These are phyloP conservation scores for Buceros bicornis DNA, from an alignment of 2,797 vertebrate genomes.

Conservation along the genomic window DNA sequence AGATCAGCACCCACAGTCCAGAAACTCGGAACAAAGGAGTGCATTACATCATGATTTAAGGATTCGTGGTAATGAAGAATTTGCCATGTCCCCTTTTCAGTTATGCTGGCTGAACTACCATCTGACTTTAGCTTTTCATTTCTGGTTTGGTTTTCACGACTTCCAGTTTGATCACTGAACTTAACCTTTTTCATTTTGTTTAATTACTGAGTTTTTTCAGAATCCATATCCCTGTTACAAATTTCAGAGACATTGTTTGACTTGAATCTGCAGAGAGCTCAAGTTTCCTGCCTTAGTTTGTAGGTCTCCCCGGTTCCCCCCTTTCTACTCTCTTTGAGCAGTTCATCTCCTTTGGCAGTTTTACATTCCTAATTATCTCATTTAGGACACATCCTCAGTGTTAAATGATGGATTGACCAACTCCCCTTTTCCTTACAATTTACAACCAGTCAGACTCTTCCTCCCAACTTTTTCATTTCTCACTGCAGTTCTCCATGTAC, in stretches of 20 bases:
- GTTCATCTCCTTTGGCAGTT: neutral
- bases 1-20: neutral
- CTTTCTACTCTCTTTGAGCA: neutral
- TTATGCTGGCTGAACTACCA: neutral
- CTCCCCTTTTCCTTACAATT: neutral
- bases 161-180: neutral
- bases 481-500: neutral
- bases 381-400: neutral
- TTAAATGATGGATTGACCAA: neutral
- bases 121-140: neutral
- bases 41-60: neutral
- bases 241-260: neutral
- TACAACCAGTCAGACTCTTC: neutral
- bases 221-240: neutral
- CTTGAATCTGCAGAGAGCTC: neutral
- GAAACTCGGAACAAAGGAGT: neutral
- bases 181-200: neutral
- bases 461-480: neutral
- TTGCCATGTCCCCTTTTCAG: neutral
- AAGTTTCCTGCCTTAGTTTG: neutral
- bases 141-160: neutral
- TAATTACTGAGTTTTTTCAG: neutral
- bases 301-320: accelerated
- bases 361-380: neutral
- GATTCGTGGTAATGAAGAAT: neutral